phyloP scores from a whole-genome alignment of 2,888 invertebrate genomes.

The Panzeria rudis region DNA sequence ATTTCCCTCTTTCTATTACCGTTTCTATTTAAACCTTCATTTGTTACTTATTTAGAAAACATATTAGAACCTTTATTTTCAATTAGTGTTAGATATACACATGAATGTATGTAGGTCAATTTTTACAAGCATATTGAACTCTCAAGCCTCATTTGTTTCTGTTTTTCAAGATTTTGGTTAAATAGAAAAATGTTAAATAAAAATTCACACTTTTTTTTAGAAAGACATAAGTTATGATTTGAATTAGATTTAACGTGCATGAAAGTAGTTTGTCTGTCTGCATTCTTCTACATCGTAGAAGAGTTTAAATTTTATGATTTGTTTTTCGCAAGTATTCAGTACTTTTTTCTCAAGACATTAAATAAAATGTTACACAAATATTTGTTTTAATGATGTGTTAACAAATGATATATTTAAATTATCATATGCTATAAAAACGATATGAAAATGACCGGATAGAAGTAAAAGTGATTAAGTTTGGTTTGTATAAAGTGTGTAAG shows the following conservation, averaged over 20 bases:
- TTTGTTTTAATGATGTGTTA: slow-evolving; percentile 47
- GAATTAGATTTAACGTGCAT: neutral
- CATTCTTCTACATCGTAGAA: neutral
- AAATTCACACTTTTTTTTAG: neutral
- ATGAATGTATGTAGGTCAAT: neutral
- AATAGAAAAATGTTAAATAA: neutral
- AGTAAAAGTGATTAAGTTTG: slow-evolving; percentile 42
- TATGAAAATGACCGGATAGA: neutral
- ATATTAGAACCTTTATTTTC: no score
- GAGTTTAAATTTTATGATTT: slow-evolving; percentile 20
- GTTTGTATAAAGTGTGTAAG: no score
- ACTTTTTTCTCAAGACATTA: slow-evolving; percentile 7
- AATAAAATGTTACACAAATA: slow-evolving; percentile 50
- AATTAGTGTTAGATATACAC: no score
- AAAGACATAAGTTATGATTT: neutral
- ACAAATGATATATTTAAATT: slow-evolving; percentile 34
- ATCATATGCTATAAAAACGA: slow-evolving; percentile 14
- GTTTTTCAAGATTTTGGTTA: neutral
- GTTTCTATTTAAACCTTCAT: no score
- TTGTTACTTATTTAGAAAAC: no score
- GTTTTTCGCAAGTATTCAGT: neutral
- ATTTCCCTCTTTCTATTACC: no score
- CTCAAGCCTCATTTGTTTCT: neutral
- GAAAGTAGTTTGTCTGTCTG: neutral
- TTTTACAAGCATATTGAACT: neutral